These are phyloP conservation scores for Pycnonotus jocosus DNA, from an alignment of 2,113 vertebrate genomes.

Conservation along the genomic window DNA sequence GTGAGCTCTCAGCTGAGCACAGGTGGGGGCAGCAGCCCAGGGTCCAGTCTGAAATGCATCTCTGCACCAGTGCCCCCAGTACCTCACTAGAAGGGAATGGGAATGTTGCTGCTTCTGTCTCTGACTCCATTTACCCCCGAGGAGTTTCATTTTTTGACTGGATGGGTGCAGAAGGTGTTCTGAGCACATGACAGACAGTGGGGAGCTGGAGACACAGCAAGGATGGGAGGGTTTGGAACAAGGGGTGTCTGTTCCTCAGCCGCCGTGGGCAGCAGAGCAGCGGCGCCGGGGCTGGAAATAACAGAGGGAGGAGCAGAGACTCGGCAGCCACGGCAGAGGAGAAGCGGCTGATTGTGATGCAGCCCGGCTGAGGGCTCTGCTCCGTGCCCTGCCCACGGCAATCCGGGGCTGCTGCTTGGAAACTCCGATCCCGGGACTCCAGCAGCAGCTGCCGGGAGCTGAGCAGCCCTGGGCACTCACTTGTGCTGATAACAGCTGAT, in stretches of 20 bases:
- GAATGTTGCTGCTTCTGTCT: too few species aligned
- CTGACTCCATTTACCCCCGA: fast-evolving
- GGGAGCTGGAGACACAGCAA: fast-evolving
- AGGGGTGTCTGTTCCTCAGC: background rate
- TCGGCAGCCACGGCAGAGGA: fast-evolving
- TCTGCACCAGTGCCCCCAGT: background rate
- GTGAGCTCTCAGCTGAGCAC: background rate
- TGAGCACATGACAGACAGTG: fast-evolving
- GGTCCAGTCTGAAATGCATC: fast-evolving
- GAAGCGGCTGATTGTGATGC: fast-evolving
- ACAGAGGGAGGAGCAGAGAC: background rate
- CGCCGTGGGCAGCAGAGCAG: background rate
- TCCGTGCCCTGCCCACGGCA: background rate
- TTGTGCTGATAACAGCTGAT: background rate
- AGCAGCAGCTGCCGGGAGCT: background rate
- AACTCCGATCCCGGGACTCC: background rate
- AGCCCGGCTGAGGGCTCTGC: background rate
- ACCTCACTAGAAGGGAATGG: fast-evolving
- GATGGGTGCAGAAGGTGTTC: background rate
- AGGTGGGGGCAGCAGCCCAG: background rate
- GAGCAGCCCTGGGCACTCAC: background rate
- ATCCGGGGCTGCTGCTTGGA: background rate
- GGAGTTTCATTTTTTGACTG: fast-evolving
- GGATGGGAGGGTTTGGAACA: background rate
- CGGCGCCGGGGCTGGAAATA: background rate